Evolutionary conservation across 2,888 invertebrate species (phyloP).

Genomic region (Druceiella hillmani): DNA sequence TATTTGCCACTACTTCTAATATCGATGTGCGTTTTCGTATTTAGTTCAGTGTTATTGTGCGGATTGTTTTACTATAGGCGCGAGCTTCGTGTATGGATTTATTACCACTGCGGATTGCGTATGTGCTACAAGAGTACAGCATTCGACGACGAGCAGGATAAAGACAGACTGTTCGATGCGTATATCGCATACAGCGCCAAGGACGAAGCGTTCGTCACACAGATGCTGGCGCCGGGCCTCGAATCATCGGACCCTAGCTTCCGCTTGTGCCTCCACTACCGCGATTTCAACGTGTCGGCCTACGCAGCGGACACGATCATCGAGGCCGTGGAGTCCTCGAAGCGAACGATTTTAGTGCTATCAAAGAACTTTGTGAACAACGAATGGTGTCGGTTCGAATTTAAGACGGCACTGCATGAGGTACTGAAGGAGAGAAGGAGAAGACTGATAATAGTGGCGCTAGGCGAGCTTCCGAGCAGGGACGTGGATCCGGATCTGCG

Average conservation of each 20-base stretch:
- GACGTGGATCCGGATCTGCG: constrained; percentile 89
- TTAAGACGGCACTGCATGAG: constrained; percentile 88
- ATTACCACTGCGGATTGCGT: constrained; percentile 77
- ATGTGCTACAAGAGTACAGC: constrained; percentile 81
- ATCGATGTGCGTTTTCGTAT: constrained; percentile 70
- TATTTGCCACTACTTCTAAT: constrained; percentile 74
- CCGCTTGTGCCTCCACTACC: constrained; percentile 84
- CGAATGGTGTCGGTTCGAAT: constrained; percentile 94
- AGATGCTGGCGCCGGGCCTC: constrained; percentile 81
- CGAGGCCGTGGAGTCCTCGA: constrained; percentile 86
- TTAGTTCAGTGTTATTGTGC: constrained; percentile 70
- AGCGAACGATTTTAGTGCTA: constrained; percentile 83
- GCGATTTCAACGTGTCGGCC: constrained; percentile 83
- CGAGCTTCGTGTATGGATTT: constrained; percentile 79
- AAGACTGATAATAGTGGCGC: constrained; percentile 83
- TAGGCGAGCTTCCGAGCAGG: constrained; percentile 83
- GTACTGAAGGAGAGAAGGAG: constrained; percentile 81
- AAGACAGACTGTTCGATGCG: constrained; percentile 87
- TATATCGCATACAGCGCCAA: constrained; percentile 93
- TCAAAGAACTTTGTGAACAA: constrained; percentile 91
- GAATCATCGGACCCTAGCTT: constrained; percentile 79
- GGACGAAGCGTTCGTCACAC: constrained; percentile 87
- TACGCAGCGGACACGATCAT: constrained; percentile 90
- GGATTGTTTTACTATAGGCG: constrained; percentile 77
- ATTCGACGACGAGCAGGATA: constrained; percentile 76